Conservation (phyloP, 2,888 invertebrate species). For the Zelleria hepariella region DNA sequence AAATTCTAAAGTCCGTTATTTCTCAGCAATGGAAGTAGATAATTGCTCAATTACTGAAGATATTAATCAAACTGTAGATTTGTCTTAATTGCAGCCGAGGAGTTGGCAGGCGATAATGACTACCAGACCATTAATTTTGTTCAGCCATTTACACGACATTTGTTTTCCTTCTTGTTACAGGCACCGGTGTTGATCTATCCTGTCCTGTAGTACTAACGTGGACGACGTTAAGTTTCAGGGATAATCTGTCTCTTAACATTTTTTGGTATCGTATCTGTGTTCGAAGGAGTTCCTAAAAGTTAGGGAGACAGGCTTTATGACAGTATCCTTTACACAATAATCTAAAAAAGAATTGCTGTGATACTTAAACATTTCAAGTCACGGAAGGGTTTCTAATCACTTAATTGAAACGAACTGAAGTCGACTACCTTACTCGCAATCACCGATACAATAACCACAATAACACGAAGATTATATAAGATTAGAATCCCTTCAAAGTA, state of each 20-base stretch:
- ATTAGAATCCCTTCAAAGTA: background rate
- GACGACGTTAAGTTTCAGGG: no score
- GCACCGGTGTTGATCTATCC: background rate
- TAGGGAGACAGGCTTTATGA: no score
- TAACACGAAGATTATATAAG: background rate
- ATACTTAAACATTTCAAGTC: no score
- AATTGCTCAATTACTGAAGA: constrained; percentile 38
- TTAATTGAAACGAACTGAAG: background rate
- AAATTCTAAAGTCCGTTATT: background rate
- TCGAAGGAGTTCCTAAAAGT: no score
- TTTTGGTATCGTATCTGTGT: no score
- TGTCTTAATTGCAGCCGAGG: constrained; percentile 14
- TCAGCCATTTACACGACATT: background rate
- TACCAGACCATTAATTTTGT: background rate
- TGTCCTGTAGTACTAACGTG: no score
- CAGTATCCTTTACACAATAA: no score
- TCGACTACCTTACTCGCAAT: background rate
- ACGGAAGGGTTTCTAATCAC: background rate
- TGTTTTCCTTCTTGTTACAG: background rate
- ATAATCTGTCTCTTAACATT: no score
- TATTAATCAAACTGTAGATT: constrained; percentile 37
- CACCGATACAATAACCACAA: background rate
- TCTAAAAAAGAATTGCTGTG: no score
- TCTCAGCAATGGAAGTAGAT: background rate
- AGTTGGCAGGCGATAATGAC: constrained; percentile 1